A percentile compares a stretch with the other conserved stretches of the same genome.
Evolutionary conservation across 1,140 invertebrate genomes (phyloP).

Genomic region (Temnothorax curvispinosus): DNA sequence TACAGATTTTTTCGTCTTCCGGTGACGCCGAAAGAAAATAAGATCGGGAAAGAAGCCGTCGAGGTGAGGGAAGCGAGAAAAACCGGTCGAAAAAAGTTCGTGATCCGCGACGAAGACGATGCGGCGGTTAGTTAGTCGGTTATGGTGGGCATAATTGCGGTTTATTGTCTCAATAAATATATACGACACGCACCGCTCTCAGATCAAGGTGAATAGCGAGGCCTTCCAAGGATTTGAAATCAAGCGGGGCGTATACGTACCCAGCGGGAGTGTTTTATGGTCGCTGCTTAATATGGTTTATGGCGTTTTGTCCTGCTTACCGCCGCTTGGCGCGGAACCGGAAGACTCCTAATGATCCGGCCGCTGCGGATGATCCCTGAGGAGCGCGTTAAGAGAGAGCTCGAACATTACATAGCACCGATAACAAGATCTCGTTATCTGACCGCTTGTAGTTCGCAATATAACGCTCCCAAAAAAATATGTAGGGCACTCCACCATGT

Average conservation of each 20-base stretch:
- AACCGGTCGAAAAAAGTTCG: constrained; percentile 34
- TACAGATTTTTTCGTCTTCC: not conserved
- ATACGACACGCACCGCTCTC: constrained; percentile 73
- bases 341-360: constrained; percentile 74
- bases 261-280: constrained; percentile 71
- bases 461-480: not conserved
- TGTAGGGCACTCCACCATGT: not conserved
- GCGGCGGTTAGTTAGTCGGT: constrained; percentile 78
- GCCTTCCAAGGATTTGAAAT: constrained; percentile 81
- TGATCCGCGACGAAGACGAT: constrained; percentile 30
- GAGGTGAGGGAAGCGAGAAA: not conserved
- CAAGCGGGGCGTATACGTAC: constrained; percentile 59
- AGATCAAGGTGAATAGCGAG: constrained; percentile 40
- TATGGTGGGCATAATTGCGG: constrained; percentile 79
- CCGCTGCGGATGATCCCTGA: not conserved
- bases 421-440: constrained; percentile 40
- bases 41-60: not conserved
- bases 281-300: constrained; percentile 77
- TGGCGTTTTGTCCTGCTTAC: constrained; percentile 62
- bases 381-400: not conserved
- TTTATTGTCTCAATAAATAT: constrained; percentile 84
- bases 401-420: not conserved
- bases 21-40: not conserved
- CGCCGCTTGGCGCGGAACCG: constrained; percentile 72
- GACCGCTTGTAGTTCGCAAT: not conserved